A percentile compares a stretch with the other conserved stretches of the same genome.
These are phyloP conservation scores for Podarcis raffonei DNA, from an alignment of 2,113 vertebrate genomes.

Conservation along the genomic window DNA sequence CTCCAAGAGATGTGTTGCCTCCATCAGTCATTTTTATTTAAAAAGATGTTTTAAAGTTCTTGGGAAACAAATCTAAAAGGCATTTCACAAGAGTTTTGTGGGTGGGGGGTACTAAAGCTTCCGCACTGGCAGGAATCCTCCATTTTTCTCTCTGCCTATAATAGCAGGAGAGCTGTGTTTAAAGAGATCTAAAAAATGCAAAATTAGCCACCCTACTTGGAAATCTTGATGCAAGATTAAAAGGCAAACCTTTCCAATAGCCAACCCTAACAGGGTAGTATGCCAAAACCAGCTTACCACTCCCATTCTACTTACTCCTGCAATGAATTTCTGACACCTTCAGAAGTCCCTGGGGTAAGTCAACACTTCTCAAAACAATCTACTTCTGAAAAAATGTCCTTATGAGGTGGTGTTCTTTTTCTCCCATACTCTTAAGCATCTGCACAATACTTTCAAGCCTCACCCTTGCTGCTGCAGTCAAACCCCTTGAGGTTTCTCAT, in stretches of 20 bases:
- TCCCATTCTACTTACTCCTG: background rate
- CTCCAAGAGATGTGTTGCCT: background rate
- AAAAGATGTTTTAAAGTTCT: background rate
- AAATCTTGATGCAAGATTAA: background rate
- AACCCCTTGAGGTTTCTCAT: background rate
- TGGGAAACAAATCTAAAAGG: background rate
- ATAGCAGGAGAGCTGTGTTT: background rate
- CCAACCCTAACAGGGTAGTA: background rate
- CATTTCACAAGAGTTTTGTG: background rate
- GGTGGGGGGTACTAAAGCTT: background rate
- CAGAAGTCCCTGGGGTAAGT: background rate
- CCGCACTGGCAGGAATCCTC: background rate
- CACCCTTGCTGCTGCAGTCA: background rate
- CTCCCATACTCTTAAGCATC: too few relatives aligned
- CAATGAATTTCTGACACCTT: background rate
- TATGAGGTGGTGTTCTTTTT: background rate
- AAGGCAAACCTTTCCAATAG: background rate
- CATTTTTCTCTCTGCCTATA: background rate
- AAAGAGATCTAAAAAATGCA: background rate
- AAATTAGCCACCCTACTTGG: background rate
- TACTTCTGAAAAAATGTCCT: background rate
- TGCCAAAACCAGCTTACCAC: background rate
- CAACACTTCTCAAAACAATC: background rate
- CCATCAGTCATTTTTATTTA: background rate
- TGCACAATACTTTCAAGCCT: background rate